Evolutionary conservation across 2,797 vertebrate genomes (phyloP).

Genomic region (Coilia nasus): DNA sequence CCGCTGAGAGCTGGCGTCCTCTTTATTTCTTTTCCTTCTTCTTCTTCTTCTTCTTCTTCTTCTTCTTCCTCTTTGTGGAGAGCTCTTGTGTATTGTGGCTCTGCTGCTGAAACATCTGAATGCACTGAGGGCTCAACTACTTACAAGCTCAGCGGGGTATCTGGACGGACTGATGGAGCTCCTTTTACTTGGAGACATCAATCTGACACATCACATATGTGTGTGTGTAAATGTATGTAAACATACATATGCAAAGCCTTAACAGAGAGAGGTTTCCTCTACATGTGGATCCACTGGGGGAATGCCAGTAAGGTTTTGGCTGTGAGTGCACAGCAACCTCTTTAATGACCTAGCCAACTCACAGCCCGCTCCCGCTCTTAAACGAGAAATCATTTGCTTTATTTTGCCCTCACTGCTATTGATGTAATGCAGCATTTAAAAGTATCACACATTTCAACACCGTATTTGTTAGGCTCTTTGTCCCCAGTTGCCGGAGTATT

Average conservation of each 20-base stretch:
- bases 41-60: neutral
- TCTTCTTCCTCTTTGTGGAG: neutral
- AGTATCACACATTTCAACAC: constrained; percentile 11
- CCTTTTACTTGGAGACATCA: constrained; percentile 13
- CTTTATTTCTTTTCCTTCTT: neutral
- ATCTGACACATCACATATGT: neutral
- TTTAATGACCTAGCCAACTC: neutral
- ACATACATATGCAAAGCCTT: neutral
- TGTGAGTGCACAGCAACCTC: neutral
- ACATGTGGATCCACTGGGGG: neutral
- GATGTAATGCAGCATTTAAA: constrained; percentile 30
- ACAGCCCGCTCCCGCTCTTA: neutral
- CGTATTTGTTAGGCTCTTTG: constrained; percentile 35
- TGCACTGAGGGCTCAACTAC: neutral
- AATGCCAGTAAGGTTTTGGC: neutral
- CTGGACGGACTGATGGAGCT: neutral
- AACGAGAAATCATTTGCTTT: neutral
- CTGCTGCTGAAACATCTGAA: neutral
- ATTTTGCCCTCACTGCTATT: constrained; percentile 7
- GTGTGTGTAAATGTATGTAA: neutral
- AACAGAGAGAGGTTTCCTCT: neutral
- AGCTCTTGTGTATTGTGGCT: neutral
- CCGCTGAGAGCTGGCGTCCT: neutral
- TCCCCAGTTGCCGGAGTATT: constrained; percentile 32
- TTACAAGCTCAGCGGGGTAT: neutral